A percentile compares a stretch with the other conserved stretches of the same genome.
phyloP scores from a whole-genome alignment of 2,888 invertebrate genomes.

The Furcula furcula region DNA sequence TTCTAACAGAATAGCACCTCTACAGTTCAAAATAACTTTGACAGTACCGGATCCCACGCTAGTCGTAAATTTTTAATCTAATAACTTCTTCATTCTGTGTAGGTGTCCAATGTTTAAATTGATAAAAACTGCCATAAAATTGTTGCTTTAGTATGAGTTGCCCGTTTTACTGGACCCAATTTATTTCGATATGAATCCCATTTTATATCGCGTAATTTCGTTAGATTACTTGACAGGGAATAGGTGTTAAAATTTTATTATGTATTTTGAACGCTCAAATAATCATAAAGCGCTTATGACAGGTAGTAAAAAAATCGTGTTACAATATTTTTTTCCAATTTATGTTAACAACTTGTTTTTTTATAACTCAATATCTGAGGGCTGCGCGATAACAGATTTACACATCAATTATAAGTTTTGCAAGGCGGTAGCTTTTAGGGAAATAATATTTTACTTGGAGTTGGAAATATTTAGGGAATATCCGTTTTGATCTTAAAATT shows the following conservation, averaged over 20 bases:
- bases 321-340: constrained; percentile 74
- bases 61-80: too few relatives aligned
- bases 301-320: constrained; percentile 66
- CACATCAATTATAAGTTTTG: constrained; percentile 66
- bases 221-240: constrained; percentile 56
- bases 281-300: constrained; percentile 73
- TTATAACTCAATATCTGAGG: constrained; percentile 70
- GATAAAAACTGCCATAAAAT: constrained; percentile 12
- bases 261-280: constrained; percentile 67
- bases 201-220: constrained; percentile 52
- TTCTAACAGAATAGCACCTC: too few relatives aligned
- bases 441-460: background rate
- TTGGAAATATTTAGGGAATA: background rate
- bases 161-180: constrained; percentile 26
- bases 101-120: too few relatives aligned
- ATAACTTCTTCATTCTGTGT: too few relatives aligned
- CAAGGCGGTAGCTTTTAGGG: constrained; percentile 41
- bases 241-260: constrained; percentile 68
- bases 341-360: constrained; percentile 72
- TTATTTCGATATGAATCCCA: constrained; percentile 39
- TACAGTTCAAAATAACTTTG: too few relatives aligned
- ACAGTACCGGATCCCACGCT: too few relatives aligned
- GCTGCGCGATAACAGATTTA: constrained; percentile 67
- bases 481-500: too few relatives aligned
- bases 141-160: constrained; percentile 3